Evolutionary conservation across 92 coral and sea anemone genomes (phyloP).

Genomic region (Desmophyllum pertusum): DNA sequence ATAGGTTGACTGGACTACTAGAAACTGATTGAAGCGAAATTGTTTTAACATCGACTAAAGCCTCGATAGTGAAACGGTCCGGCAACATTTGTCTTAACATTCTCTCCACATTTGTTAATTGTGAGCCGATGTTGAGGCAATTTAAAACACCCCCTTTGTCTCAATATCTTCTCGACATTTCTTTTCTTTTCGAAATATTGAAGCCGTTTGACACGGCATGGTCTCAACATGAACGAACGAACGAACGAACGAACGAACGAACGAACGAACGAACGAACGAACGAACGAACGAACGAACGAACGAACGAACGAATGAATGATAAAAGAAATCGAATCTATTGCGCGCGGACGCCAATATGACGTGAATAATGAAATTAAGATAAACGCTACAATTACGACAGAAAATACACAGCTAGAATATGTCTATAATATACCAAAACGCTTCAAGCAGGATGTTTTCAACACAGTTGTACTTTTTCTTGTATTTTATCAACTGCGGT

Average conservation of each 20-base stretch:
- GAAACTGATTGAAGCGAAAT: no score
- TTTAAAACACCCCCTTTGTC: no score
- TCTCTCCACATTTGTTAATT: no score
- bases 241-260: conserved; percentile 2
- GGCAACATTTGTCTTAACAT: no score
- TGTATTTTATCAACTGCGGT: conserved; percentile 25
- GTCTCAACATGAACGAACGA: conserved; percentile 1
- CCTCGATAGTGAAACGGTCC: no score
- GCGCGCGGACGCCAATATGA: not conserved
- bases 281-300: conserved; percentile 2
- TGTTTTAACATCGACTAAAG: no score
- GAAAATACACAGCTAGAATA: not conserved
- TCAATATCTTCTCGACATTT: no score
- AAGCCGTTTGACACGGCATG: no score
- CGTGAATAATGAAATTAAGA: not conserved
- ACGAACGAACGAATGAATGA: not conserved
- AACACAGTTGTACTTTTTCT: not conserved
- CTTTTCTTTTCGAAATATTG: no score
- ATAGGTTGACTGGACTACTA: no score
- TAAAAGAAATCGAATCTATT: not conserved
- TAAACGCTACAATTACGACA: not conserved
- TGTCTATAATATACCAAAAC: not conserved
- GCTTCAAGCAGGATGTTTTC: not conserved
- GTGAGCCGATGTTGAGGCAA: no score
- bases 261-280: conserved; percentile 2